phyloP scores from a whole-genome alignment of 2,797 vertebrate genomes.

The Eulemur mongoz region DNA sequence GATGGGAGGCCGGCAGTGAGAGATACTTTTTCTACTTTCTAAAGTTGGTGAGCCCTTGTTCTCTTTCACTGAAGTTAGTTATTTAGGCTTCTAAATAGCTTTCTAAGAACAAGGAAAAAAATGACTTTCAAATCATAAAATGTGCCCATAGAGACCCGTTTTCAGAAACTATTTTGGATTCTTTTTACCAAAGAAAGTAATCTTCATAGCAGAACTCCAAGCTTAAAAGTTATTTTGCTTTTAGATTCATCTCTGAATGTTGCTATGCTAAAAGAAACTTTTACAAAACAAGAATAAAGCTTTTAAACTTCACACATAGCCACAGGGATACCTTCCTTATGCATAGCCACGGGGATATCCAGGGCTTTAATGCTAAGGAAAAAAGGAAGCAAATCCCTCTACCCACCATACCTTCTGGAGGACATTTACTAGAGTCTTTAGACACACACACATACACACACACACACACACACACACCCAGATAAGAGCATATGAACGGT shows the following conservation, averaged over 20 bases:
- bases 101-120: constrained; percentile 46
- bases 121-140: constrained; percentile 73
- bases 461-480: not conserved
- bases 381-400: constrained; percentile 50
- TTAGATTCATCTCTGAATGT: constrained; percentile 75
- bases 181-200: constrained; percentile 77
- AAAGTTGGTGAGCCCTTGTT: constrained; percentile 55
- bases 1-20: not conserved
- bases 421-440: not conserved
- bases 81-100: constrained; percentile 69
- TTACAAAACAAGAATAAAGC: constrained; percentile 75
- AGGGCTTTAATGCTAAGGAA: constrained; percentile 56
- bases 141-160: constrained; percentile 72
- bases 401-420: constrained; percentile 48
- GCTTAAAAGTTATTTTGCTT: constrained; percentile 76
- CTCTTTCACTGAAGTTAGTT: constrained; percentile 58
- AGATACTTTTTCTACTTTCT: constrained; percentile 21
- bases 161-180: constrained; percentile 73
- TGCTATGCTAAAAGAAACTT: constrained; percentile 75
- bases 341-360: constrained; percentile 67
- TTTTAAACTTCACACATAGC: constrained; percentile 77
- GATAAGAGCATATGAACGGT: not conserved
- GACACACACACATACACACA: not conserved
- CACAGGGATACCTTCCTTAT: constrained; percentile 71
- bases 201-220: constrained; percentile 76